Base-by-base conservation (phyloP, 64 coral and sea anemone species). In the Hydrozoanthus tunicans region DNA sequence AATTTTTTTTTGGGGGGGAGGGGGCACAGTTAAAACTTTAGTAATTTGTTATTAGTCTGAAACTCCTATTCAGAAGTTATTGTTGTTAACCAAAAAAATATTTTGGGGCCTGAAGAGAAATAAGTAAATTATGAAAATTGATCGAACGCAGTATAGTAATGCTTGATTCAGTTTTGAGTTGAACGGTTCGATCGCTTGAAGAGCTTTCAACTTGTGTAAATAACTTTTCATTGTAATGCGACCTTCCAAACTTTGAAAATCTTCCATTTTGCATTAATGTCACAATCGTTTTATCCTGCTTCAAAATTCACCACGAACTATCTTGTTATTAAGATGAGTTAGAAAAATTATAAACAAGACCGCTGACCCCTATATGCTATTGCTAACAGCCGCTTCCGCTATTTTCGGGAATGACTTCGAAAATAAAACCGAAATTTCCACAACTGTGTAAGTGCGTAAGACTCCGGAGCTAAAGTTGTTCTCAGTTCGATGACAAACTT, bases 351-450 rank as follows among this genome's bases (percentile, higher is more conserved):
- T 13, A 24, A 77, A 55, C 11, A 43, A 25, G 53, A 27, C 51
- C n/a, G 74, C 89, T 69, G 53, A 62, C 51, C 89, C 58, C 11
- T 93, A 81, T 71, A 59, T 89, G 52, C 77, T 89, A 51, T 89
- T 83, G 92, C 32, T 43, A 43, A 43, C 32, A 43, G 32, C 32
- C 32, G 2, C 32, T 43, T 43, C 32, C 32, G 32, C 32, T 43
- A 43, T 43, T 43, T 43, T 2, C 32, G 32, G 32, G 32, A 43
- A 43, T 43, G 32, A 43, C 32, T 43, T 43, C 32, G 32, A 43
- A 43, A 43, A 1, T 43, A 43, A 43, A 43, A 43, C 32, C 32
- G 32, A 43, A 43, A 43, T 43, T 43, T 43, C 32, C 32, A 43
- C 32, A 43, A 43, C 32, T 43, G 32, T 43, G 32, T 43, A 43